Evolutionary conservation across 2,797 vertebrate genomes (phyloP).

Genomic region (Cephalopachus bancanus): DNA sequence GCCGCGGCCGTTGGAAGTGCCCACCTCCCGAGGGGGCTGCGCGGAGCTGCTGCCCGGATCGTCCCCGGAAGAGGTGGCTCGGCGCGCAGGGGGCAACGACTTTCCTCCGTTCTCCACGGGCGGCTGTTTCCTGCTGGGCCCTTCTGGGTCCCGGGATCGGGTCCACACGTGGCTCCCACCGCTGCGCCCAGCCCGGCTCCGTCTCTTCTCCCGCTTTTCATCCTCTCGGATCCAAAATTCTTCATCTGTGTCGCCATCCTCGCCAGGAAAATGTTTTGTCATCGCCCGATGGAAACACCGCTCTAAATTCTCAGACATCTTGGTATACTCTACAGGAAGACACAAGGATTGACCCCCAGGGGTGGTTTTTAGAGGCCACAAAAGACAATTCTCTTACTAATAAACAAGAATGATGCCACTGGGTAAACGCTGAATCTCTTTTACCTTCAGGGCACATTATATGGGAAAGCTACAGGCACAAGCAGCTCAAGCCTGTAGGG

Average conservation of each 20-base stretch:
- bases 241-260: conserved; percentile 98
- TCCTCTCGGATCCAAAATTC: conserved; percentile 96
- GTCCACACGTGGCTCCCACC: conserved; percentile 88
- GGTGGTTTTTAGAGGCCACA: neutral
- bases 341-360: neutral
- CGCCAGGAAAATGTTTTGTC: conserved; percentile 97
- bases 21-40: conserved; percentile 87
- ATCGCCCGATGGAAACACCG: conserved; percentile 97
- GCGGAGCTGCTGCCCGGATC: conserved; percentile 79
- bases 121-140: conserved; percentile 89
- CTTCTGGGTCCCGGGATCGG: conserved; percentile 89
- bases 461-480: neutral
- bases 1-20: conserved; percentile 87
- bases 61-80: conserved; percentile 82
- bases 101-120: conserved; percentile 89
- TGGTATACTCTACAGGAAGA: conserved; percentile 94
- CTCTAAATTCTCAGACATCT: conserved; percentile 98
- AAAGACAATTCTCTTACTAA: neutral
- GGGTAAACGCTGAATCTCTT: neutral
- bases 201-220: conserved; percentile 95
- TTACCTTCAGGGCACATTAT: neutral
- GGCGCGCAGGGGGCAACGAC: conserved; percentile 86
- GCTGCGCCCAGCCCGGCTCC: conserved; percentile 90
- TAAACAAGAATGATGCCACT: neutral
- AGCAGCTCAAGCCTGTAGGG: neutral